Evolutionary conservation across 2,113 vertebrate genomes (phyloP), one percentile per base, ranked within the genome.

Genomic region (Campylomormyrus tamandua): DNA sequence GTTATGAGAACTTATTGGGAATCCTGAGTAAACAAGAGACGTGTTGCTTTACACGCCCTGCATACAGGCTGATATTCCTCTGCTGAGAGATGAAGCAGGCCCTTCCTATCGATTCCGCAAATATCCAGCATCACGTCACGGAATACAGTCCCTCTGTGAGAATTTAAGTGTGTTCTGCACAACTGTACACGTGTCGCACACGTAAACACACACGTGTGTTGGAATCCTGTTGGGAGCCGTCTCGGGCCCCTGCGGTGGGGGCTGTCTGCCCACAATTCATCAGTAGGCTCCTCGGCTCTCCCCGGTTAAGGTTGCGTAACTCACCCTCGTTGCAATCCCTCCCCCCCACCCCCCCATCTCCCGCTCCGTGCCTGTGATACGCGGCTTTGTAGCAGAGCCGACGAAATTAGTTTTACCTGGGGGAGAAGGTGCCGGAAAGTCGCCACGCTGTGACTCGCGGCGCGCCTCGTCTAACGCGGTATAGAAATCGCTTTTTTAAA

Each of bases 141-240:
- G 31, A 42, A 77, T 42, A 77, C 74, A 77, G 46, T 84, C 39
- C 19, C 83, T 48, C 46, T 11, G 24, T 84, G 83, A 84, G 46
- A 48, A 24, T 84, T 24, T 48, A 84, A 45, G 35, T 11, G 46
- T 15, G 2, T 17, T n/a, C 27, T 35, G 56, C 50, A 31, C 35
- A 46, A 46, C 6, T 6, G 39, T 6, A 24, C 53, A 53, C 27
- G 35, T 39, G 19, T 17, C 49, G 11, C 48, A 31, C 39, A 48
- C 6, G 39, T 48, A 48, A 84, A 83, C 77, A 39, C 27, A 39
- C 74, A 83, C 48, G 31, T 49, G 46, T 31, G n/a, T 83, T 48
- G 5, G n/a, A 56, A 58, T 87, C 89, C 92, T 91, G 85, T 35
- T 24, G 91, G 91, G 58, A 93, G 90, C 92, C 92, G 92, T 39